Base-by-base conservation (phyloP, 2,797 vertebrate genomes). In the Parambassis ranga region DNA sequence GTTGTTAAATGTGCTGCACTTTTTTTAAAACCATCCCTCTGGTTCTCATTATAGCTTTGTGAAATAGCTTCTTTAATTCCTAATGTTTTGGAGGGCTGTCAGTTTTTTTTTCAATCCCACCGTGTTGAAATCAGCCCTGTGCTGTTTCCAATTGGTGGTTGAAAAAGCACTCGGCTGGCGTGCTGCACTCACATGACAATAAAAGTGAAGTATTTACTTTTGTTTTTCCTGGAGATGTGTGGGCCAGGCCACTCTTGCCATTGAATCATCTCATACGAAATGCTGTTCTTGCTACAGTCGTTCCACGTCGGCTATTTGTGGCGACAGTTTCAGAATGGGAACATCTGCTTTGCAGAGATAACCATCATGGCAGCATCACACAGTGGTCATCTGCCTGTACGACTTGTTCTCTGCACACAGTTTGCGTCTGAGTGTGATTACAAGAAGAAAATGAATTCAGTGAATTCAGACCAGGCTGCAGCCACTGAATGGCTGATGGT, bases 121-220 rank as follows among this genome's bases (percentile, higher is more conserved):
- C 22, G 10, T 77, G 76, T 49, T 74, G 78, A 87, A 87, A 81
- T 68, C 79, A 60, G 65, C 58, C 65, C 51, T 65, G 55, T 67
- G 75, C 86, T 85, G 81, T 75, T 89, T 91, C 78, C 84, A 87
- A 63, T 80, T 64, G 58, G 55, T 56, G 65, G 62, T 79, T 81
- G 78, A 64, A 75, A 82, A 84, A 82, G 76, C 63, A 22, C 66
- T 51, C 36, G 44, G 76, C 73, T 83, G 83, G 84, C 75, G 36
- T 65, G 51, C 77, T 49, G 7, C 50, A 5, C 72, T 72, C 79
- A 56, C 69, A 82, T 64, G 70, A 85, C 84, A 90, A 90, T 89
- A 90, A 90, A 90, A 89, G 39, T 77, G 43, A 81, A 86, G 77
- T 81, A 79, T 91, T 90, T 85, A 90, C 85, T 84, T 84, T 88